Evolutionary conservation across 2,797 vertebrate species (phyloP), one percentile per base, ranked within the genome.

Genomic region (Gorsachius magnificus): DNA sequence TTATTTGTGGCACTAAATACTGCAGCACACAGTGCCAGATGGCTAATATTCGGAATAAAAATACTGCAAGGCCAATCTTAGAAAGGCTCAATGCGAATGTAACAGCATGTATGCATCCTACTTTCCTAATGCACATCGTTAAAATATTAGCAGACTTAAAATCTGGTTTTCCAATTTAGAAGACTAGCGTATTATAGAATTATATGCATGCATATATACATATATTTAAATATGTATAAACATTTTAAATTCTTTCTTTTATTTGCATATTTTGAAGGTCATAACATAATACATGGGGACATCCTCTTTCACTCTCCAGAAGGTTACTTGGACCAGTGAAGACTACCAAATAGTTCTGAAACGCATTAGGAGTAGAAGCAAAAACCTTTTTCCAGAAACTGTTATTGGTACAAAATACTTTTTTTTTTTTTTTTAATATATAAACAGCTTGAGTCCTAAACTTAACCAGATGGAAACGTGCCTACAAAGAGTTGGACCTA

Each of bases 381-480:
- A 95, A 95, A 91, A 54, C 33, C 53, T 81, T 96, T 93, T 92
- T 28, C 89, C 93, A 89, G 93, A 93, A 89, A 90, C 71, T 94
- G 93, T 86, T 97, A 97, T 85, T 95, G 72, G 92, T 97, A 71
- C 86, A 96, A 96, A 95, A 95, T 92, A 83, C 64, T 58, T 90
- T 65, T 70, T 50, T 91, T 58, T 56, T 78, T 90, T 70, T 91
- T 51, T 51, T 24, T 35, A 95, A 96, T 97, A 95, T 96, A 96
- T 97, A 97, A 96, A 97, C 97, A 98, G 98, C 97, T 98, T 98
- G 97, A 98, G 92, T 98, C 97, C 97, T 97, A 98, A 98, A 98
- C 97, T 98, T 98, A 97, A 98, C 97, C 98, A 98, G 98, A 98
- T 98, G 98, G 98, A 98, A 98, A 97, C 97, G 92, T 98, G 98